A percentile compares a stretch with the other conserved stretches of the same genome.
phyloP scores from a whole-genome alignment of 1,140 invertebrate species.

The Lepidurus packardi region DNA sequence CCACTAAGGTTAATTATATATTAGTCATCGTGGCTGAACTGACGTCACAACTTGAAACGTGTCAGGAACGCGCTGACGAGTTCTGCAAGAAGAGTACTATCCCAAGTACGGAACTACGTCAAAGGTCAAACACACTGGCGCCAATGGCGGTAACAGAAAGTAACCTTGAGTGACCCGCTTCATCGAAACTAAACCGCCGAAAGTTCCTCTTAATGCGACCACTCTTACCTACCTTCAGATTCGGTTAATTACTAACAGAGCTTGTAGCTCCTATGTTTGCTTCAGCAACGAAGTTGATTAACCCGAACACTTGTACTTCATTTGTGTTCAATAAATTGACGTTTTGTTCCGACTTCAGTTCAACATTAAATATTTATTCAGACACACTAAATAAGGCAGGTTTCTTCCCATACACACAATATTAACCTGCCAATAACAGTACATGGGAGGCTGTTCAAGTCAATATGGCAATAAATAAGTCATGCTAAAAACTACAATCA shows the following conservation, averaged over 20 bases:
- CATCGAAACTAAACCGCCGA: background rate
- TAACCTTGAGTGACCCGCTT: background rate
- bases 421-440: constrained; percentile 2
- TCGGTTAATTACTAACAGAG: background rate
- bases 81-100: background rate
- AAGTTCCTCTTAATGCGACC: background rate
- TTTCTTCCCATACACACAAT: background rate
- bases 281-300: background rate
- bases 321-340: background rate
- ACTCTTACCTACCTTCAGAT: background rate
- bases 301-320: background rate
- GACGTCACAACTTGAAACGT: background rate
- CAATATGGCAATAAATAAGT: constrained; percentile 10
- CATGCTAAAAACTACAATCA: background rate
- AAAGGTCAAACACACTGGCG: background rate
- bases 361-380: constrained; percentile 20
- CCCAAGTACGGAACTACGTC: background rate
- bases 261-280: background rate
- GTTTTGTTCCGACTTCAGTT: background rate
- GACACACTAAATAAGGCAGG: constrained; percentile 11
- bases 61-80: background rate
- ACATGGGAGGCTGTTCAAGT: background rate
- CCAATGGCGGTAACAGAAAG: background rate
- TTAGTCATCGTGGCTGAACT: background rate
- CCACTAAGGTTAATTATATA: background rate